Evolutionary conservation across 1,140 invertebrate genomes (phyloP).

Genomic region (Rhysida immarginata): DNA sequence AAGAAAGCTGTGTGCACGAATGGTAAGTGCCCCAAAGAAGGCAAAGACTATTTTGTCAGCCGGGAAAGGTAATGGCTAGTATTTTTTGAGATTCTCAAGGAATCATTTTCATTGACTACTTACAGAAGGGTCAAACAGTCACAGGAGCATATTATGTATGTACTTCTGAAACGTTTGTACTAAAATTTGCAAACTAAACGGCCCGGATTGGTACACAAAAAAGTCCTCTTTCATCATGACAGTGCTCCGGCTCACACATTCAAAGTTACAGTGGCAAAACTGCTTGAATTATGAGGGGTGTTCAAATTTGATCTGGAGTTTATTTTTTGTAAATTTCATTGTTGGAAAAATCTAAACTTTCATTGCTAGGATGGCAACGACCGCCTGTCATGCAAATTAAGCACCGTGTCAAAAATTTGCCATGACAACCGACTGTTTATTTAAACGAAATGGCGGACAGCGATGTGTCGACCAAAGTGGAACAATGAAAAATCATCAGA

Average conservation of each 20-base stretch:
- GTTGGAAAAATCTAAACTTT: no score
- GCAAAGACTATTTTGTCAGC: constrained; percentile 3
- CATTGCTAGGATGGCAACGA: no score
- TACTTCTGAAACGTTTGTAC: neutral
- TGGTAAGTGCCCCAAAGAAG: constrained; percentile 1
- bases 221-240: neutral
- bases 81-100: constrained; percentile 8
- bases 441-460: no score
- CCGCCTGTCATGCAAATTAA: no score
- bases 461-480: no score
- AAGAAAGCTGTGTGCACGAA: constrained; percentile 6
- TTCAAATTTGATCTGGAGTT: no score
- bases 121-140: constrained; percentile 4
- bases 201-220: neutral
- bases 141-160: neutral
- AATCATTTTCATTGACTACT: neutral
- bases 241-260: neutral
- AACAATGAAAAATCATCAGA: no score
- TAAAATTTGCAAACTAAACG: neutral
- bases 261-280: no score
- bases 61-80: constrained; percentile 8
- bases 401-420: no score
- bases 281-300: no score
- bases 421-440: no score
- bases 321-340: no score